These are phyloP conservation scores for Denticeps clupeoides DNA, from an alignment of 2,797 vertebrate genomes.

Conservation along the genomic window DNA sequence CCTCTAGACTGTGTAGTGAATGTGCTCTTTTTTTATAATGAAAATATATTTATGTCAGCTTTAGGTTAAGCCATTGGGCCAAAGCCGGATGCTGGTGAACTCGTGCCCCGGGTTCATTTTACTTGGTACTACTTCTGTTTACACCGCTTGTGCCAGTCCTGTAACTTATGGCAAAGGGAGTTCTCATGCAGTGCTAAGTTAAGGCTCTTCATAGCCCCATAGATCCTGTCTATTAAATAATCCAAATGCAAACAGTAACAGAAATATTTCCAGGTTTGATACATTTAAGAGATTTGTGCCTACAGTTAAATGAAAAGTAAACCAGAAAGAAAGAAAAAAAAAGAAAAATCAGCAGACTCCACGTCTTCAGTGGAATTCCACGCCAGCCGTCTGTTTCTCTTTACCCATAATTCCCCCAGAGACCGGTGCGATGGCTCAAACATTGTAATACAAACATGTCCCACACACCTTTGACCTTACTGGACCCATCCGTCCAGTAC, in stretches of 20 bases:
- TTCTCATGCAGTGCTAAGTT: slow-evolving; percentile 2
- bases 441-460: slow-evolving; percentile 3
- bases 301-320: not conserved
- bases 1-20: slow-evolving; percentile 41
- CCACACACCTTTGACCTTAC: not conserved
- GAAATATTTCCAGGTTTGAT: not conserved
- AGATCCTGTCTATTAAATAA: slow-evolving; percentile 4
- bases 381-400: not conserved
- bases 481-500: no score
- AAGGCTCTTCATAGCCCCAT: slow-evolving; percentile 1
- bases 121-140: slow-evolving; percentile 6
- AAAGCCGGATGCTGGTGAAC: slow-evolving; percentile 5
- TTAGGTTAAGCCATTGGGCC: slow-evolving; percentile 15
- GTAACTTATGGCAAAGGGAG: slow-evolving; percentile 5
- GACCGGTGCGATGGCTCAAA: not conserved
- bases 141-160: slow-evolving; percentile 6
- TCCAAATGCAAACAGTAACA: slow-evolving; percentile 1
- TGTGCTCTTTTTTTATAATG: slow-evolving; percentile 45
- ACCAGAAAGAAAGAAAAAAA: no score
- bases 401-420: not conserved
- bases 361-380: not conserved
- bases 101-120: slow-evolving; percentile 2
- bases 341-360: no score
- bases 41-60: slow-evolving; percentile 48
- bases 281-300: not conserved